Evolutionary conservation across 2,797 vertebrate species (phyloP).

Genomic region (Kryptolebias ocellatus): DNA sequence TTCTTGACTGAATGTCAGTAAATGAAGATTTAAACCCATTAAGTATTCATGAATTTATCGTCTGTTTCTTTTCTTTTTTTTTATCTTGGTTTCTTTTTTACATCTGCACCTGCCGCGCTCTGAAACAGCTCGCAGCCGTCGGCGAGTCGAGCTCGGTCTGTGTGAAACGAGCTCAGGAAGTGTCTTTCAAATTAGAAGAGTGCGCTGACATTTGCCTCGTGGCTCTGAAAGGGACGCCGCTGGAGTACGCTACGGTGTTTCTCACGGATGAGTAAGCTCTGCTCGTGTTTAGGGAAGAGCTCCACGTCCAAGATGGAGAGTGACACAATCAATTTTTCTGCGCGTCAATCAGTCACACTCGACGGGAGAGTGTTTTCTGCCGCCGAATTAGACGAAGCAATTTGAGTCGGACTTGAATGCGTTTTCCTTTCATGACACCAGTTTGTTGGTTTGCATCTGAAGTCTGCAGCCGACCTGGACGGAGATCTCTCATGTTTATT

Average conservation of each 20-base stretch:
- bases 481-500: constrained; percentile 8
- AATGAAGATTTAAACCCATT: too few species aligned
- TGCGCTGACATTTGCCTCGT: constrained; percentile 46
- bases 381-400: constrained; percentile 37
- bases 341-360: constrained; percentile 47
- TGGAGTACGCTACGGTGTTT: constrained; percentile 7
- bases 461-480: constrained; percentile 4
- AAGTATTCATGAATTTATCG: background rate
- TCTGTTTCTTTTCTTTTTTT: constrained; percentile 2
- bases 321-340: constrained; percentile 57
- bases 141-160: background rate
- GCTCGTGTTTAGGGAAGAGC: constrained; percentile 15
- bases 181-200: constrained; percentile 35
- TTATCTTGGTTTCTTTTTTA: constrained; percentile 5
- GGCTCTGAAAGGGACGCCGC: constrained; percentile 30
- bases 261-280: constrained; percentile 21
- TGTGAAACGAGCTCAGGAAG: constrained; percentile 37
- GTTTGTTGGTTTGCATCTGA: constrained; percentile 4
- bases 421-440: constrained; percentile 19
- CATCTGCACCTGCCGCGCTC: constrained; percentile 31
- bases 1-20: too few species aligned
- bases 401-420: constrained; percentile 16
- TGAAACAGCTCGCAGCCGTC: constrained; percentile 30
- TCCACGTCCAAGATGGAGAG: constrained; percentile 38
- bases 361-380: constrained; percentile 25